Conservation (phyloP, 1,140 invertebrate species). For the Rhyzopertha dominica region DNA sequence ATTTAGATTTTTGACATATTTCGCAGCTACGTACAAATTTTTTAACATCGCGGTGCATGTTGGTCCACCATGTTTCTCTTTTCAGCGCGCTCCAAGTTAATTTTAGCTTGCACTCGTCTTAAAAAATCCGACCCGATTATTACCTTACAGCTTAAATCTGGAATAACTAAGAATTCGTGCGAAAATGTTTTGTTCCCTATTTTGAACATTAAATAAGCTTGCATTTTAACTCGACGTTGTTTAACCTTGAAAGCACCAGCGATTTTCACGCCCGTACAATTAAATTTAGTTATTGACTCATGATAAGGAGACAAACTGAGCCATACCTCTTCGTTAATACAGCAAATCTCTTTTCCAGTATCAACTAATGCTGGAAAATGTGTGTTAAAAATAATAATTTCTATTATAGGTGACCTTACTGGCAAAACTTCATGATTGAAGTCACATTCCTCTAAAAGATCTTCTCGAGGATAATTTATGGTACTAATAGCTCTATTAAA, state of each 20-base stretch:
- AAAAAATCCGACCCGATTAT: conserved; percentile 7
- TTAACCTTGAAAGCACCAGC: not conserved
- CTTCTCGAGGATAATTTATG: too few relatives aligned
- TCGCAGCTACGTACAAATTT: too few relatives aligned
- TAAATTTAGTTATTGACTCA: not conserved
- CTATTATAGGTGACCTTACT: not conserved
- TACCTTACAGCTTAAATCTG: not conserved
- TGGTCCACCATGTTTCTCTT: too few relatives aligned
- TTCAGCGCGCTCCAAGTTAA: too few relatives aligned
- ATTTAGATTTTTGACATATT: too few relatives aligned
- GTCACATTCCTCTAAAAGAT: too few relatives aligned
- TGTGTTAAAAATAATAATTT: conserved; percentile 1
- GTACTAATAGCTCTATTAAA: too few relatives aligned
- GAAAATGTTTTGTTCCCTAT: not conserved
- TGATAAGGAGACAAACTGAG: not conserved
- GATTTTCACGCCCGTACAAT: conserved; percentile 2
- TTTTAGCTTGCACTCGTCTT: conserved; percentile 1
- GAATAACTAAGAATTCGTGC: not conserved
- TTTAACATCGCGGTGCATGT: too few relatives aligned
- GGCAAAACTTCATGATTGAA: too few relatives aligned
- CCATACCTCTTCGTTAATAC: conserved; percentile 6
- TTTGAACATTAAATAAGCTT: not conserved
- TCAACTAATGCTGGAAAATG: conserved; percentile 5
- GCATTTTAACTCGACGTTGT: not conserved
- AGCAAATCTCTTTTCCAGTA: not conserved